Conservation (phyloP, 2,797 vertebrate species). For the Pseudochromis fuscus region DNA sequence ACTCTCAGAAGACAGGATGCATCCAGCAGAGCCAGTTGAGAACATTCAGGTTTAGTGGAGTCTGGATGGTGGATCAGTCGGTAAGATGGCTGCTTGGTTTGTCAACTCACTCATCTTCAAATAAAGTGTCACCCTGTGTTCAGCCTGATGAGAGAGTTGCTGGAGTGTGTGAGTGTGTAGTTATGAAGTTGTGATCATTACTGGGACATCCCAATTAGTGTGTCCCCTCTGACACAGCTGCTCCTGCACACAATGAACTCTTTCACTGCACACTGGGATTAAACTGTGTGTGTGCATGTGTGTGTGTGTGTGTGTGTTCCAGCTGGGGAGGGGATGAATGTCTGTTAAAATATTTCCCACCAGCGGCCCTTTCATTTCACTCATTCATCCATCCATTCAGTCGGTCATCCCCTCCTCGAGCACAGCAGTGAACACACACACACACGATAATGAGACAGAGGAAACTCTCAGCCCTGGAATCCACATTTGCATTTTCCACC, state of each 20-base stretch:
- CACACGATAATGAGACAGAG: slow-evolving; percentile 27
- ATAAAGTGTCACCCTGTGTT: neutral
- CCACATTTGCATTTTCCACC: slow-evolving; percentile 38
- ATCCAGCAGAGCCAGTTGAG: no score
- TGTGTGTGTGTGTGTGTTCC: slow-evolving; percentile 45
- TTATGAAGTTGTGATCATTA: slow-evolving; percentile 46
- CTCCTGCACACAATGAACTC: slow-evolving; percentile 63
- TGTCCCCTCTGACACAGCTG: slow-evolving; percentile 26
- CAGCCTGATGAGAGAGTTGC: slow-evolving; percentile 35
- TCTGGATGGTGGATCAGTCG: neutral
- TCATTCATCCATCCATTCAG: slow-evolving; percentile 42
- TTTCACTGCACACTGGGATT: slow-evolving; percentile 59
- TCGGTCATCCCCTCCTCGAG: slow-evolving; percentile 8
- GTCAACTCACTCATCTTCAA: neutral
- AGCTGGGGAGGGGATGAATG: slow-evolving; percentile 48
- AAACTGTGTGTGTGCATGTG: slow-evolving; percentile 20
- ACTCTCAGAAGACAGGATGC: no score
- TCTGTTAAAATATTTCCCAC: slow-evolving; percentile 65
- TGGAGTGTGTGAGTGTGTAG: neutral
- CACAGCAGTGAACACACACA: slow-evolving; percentile 36
- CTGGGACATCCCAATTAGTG: slow-evolving; percentile 66
- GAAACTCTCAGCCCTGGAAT: slow-evolving; percentile 20
- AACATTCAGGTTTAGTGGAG: no score
- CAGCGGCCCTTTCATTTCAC: slow-evolving; percentile 56
- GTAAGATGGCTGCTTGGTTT: neutral